Base-by-base conservation (phyloP, 1,140 invertebrate genomes). In the Aphelenchoides avenae region DNA sequence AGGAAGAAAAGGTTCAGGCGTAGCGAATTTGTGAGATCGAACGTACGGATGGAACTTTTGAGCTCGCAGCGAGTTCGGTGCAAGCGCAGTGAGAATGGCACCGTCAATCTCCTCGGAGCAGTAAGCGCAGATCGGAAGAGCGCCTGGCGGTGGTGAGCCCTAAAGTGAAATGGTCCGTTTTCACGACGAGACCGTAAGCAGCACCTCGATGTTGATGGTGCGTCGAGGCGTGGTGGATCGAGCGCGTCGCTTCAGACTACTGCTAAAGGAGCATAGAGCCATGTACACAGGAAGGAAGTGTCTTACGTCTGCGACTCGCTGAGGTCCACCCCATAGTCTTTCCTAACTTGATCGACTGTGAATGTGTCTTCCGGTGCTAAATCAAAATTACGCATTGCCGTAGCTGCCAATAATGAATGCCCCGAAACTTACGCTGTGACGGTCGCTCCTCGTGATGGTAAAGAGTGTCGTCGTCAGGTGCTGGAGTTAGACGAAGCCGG, bases 11-110 rank as follows among this genome's bases (percentile, higher is more conserved):
- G n/a, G n/a, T n/a, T n/a, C n/a, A n/a, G n/a, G n/a, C n/a, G n/a
- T n/a, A n/a, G n/a, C n/a, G n/a, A n/a, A n/a, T n/a, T n/a, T n/a
- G n/a, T n/a, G n/a, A n/a, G n/a, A n/a, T n/a, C n/a, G n/a, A n/a
- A n/a, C n/a, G 43, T 69, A 67, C 9, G 75, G 76, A 52, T 75
- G 73, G 59, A 76, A 75, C 41, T 76, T 76, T 48, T 77, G 73
- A n/a, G 73, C 73, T 46, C 60, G 46, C 22, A 57, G 56, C 4
- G 71, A 55, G 49, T 75, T 75, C 6, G 73, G 73, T 9, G 73
- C 73, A 31, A 75, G 51, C 6, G 73, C 73, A 9, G 73, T 75
- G 18, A 75, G 55, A 42, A 66, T 58, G 11, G 73, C 58, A 0
- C 73, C 73, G 29, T 75, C 75, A 34, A 75, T 75, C 47, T 75